These are phyloP conservation scores for Hylaea fasciaria DNA, from an alignment of 2,888 invertebrate species.

Conservation along the genomic window DNA sequence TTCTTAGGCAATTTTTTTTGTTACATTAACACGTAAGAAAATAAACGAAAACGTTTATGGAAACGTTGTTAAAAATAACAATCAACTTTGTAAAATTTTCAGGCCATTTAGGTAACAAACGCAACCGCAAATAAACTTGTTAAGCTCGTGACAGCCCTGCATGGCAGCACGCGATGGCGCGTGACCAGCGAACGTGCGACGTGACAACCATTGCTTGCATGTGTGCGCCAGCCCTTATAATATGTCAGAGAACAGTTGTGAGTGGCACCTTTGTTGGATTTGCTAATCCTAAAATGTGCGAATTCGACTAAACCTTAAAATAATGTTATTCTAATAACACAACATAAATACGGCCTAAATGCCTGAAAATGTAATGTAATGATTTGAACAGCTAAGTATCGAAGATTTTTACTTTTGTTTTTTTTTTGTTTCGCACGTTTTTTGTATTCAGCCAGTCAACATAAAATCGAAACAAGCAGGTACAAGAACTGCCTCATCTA, in stretches of 20 bases:
- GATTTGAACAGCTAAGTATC: too few species aligned
- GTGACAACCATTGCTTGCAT: conserved; percentile 24
- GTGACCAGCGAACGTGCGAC: conserved; percentile 39
- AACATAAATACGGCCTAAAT: too few species aligned
- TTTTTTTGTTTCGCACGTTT: too few species aligned
- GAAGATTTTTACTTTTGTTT: too few species aligned
- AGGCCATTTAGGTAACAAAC: conserved; percentile 27
- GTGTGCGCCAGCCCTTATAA: conserved; percentile 21
- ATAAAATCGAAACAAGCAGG: too few species aligned
- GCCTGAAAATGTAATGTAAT: too few species aligned
- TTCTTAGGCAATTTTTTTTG: too few species aligned
- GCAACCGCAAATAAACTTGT: conserved; percentile 30
- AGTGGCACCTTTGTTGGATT: not conserved
- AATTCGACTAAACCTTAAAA: too few species aligned
- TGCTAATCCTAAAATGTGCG: not conserved
- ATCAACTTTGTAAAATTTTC: conserved; percentile 4
- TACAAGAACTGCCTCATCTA: too few species aligned
- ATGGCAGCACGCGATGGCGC: conserved; percentile 46
- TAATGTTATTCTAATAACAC: too few species aligned
- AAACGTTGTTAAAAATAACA: conserved; percentile 16
- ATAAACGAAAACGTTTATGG: conserved; percentile 1
- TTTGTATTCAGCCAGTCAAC: too few species aligned
- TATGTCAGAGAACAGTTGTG: not conserved
- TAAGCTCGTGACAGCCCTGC: conserved; percentile 29
- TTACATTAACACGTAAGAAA: too few species aligned